Evolutionary conservation across 2,797 vertebrate species (phyloP).

Genomic region (Scolopax rusticola): DNA sequence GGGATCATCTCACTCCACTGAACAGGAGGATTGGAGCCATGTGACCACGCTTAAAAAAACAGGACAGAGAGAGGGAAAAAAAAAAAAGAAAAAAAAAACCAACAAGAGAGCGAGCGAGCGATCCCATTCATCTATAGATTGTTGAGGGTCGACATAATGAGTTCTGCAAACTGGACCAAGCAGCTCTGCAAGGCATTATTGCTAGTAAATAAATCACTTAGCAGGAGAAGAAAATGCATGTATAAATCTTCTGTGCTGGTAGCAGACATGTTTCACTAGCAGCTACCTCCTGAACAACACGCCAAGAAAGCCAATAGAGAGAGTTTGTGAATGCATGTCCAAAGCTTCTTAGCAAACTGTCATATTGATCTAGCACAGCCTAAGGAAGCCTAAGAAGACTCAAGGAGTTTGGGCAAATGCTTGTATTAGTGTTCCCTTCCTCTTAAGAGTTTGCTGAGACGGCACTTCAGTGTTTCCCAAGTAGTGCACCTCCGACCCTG

Average conservation of each 20-base stretch:
- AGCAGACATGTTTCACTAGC: constrained; percentile 64
- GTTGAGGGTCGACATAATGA: constrained; percentile 69
- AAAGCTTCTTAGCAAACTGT: constrained; percentile 78
- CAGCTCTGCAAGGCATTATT: constrained; percentile 69
- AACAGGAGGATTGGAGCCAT: not conserved
- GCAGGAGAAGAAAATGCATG: constrained; percentile 62
- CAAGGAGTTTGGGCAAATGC: constrained; percentile 83
- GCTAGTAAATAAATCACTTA: constrained; percentile 75
- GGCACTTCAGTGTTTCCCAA: constrained; percentile 85
- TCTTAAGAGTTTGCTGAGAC: constrained; percentile 84
- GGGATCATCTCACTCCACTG: constrained; percentile 21
- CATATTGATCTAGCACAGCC: constrained; percentile 83
- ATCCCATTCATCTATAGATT: constrained; percentile 34
- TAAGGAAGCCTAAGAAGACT: constrained; percentile 74
- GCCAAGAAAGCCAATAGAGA: constrained; percentile 77
- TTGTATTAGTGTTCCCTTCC: constrained; percentile 76
- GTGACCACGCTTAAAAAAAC: not conserved
- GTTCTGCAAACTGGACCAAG: constrained; percentile 70
- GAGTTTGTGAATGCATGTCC: constrained; percentile 71
- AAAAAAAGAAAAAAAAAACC: not conserved
- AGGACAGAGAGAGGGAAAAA: not conserved
- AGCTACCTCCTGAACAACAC: constrained; percentile 55
- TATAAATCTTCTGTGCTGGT: constrained; percentile 71
- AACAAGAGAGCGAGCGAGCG: not conserved
- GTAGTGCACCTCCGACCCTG: constrained; percentile 85